phyloP scores from a whole-genome alignment of 2,797 vertebrate genomes.

The Gallinago nigripennis region DNA sequence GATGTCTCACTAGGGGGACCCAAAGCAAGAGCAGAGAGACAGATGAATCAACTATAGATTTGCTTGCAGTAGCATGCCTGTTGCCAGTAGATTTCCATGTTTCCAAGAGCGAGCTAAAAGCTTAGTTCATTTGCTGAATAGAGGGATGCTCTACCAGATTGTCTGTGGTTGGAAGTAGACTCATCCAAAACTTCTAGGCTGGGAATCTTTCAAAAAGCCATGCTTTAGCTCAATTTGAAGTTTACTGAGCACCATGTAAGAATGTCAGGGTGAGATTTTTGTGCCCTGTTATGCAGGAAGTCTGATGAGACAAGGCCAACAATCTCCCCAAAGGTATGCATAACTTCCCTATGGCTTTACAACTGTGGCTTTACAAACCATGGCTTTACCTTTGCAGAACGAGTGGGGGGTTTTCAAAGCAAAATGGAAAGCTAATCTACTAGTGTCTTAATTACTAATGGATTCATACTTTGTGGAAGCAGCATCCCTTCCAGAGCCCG shows the following conservation, averaged over 20 bases:
- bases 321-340: background rate
- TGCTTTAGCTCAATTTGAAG: background rate
- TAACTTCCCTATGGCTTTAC: background rate
- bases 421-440: background rate
- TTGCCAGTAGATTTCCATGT: constrained; percentile 32
- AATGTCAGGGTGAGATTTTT: background rate
- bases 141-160: constrained; percentile 14
- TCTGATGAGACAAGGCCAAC: background rate
- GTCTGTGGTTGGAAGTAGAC: background rate
- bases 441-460: background rate
- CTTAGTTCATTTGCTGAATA: constrained; percentile 8
- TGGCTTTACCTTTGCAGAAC: background rate
- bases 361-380: background rate
- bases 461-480: background rate
- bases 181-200: background rate
- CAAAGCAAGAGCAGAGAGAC: constrained; percentile 38
- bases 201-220: background rate
- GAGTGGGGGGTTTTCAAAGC: background rate
- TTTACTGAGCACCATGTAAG: background rate
- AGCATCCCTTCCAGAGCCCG: background rate
- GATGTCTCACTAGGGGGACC: constrained; percentile 1
- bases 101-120: constrained; percentile 16
- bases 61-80: background rate
- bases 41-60: constrained; percentile 32
- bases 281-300: background rate